phyloP scores from a whole-genome alignment of 2,113 vertebrate genomes.

The Lasiurus borealis region DNA sequence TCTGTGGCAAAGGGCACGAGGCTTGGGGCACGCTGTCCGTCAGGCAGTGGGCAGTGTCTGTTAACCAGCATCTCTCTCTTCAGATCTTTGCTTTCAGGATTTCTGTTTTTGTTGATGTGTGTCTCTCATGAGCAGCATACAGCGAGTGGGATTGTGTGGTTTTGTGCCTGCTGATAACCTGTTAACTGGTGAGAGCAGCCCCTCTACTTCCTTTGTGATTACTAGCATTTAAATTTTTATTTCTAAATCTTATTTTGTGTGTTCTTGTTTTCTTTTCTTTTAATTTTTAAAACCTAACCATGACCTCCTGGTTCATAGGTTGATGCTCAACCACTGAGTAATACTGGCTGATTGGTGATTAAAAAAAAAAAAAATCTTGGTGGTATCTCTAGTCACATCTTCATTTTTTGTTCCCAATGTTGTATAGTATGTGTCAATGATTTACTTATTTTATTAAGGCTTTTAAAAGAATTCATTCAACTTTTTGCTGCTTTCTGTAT shows the following conservation, averaged over 20 bases:
- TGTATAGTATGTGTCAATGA: slow-evolving; percentile 2
- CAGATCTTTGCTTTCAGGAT: background rate
- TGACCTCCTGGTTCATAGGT: too few relatives aligned
- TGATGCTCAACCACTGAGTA: too few relatives aligned
- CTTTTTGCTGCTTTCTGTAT: background rate
- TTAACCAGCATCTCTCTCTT: background rate
- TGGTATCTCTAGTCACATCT: background rate
- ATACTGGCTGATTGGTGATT: too few relatives aligned
- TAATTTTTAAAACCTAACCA: too few relatives aligned
- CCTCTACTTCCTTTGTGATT: background rate
- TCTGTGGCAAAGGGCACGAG: background rate
- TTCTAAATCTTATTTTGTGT: slow-evolving; percentile 18
- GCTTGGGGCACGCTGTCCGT: background rate
- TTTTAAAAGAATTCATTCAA: slow-evolving; percentile 1
- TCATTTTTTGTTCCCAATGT: slow-evolving; percentile 12
- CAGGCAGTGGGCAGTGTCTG: background rate
- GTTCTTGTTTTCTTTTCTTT: background rate
- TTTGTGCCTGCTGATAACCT: background rate
- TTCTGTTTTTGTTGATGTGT: background rate
- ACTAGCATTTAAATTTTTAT: background rate
- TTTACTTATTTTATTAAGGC: slow-evolving; percentile 32
- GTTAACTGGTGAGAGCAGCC: background rate
- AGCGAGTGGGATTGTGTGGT: background rate
- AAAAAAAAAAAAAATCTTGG: background rate
- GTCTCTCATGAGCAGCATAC: background rate